Conservation (phyloP, 2,888 invertebrate species). For the Eupithecia exiguata region DNA sequence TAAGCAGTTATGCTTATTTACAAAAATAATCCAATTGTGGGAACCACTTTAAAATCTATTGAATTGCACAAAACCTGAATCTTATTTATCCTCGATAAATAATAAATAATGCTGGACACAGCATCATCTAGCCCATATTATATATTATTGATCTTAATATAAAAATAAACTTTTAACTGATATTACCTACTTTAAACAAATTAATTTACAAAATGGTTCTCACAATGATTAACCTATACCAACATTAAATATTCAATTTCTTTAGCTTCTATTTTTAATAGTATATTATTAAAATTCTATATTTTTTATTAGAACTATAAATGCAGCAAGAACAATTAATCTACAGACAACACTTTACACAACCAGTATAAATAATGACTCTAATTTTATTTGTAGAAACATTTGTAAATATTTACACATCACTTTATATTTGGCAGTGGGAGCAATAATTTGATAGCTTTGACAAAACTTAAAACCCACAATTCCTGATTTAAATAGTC, state of each 20-base stretch:
- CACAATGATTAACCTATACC: not conserved
- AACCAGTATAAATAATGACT: not conserved
- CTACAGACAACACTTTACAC: not conserved
- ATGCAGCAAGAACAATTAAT: not conserved
- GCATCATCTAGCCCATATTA: too few relatives aligned
- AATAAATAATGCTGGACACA: too few relatives aligned
- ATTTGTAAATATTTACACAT: slow-evolving; percentile 1
- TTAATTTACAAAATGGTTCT: not conserved
- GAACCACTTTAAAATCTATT: not conserved
- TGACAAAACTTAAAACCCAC: too few relatives aligned
- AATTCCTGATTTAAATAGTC: too few relatives aligned
- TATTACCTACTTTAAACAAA: too few relatives aligned
- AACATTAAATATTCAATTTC: not conserved
- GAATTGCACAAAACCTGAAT: not conserved
- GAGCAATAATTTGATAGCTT: not conserved
- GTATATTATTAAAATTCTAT: not conserved
- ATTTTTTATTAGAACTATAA: not conserved
- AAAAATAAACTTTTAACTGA: too few relatives aligned
- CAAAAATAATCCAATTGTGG: not conserved
- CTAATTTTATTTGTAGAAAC: not conserved
- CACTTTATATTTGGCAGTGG: not conserved
- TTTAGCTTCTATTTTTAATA: not conserved
- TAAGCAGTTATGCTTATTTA: not conserved
- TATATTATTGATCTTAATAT: too few relatives aligned
- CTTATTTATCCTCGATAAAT: not conserved